Evolutionary conservation across 2,797 vertebrate genomes (phyloP).

Genomic region (Sarcophilus harrisii): DNA sequence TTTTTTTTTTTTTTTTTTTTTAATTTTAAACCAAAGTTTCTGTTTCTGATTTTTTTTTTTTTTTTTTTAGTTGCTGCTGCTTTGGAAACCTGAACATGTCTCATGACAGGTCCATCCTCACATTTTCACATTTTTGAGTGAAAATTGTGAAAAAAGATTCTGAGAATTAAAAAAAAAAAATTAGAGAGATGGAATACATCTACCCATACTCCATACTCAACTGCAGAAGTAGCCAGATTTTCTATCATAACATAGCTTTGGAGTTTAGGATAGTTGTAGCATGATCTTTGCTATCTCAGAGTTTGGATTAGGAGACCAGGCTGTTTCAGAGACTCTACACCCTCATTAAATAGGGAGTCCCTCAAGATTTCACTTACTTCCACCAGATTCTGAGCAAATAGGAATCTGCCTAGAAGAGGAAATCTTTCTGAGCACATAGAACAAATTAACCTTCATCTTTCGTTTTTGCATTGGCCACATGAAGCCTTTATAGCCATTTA

Average conservation of each 20-base stretch:
- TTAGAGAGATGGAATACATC: slow-evolving; percentile 60
- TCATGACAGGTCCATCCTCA: slow-evolving; percentile 54
- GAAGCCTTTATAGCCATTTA: slow-evolving; percentile 54
- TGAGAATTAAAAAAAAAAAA: slow-evolving; percentile 38
- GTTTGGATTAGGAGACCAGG: slow-evolving; percentile 32
- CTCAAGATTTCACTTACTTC: slow-evolving; percentile 25
- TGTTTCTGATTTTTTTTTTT: slow-evolving; percentile 72
- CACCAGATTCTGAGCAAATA: slow-evolving; percentile 67
- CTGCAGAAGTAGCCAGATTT: slow-evolving; percentile 38
- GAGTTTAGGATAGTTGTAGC: slow-evolving; percentile 24
- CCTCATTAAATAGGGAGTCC: neutral
- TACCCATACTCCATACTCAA: slow-evolving; percentile 46
- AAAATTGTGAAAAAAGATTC: slow-evolving; percentile 67
- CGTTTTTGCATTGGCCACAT: neutral
- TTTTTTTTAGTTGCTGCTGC: slow-evolving; percentile 81
- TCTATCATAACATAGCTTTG: slow-evolving; percentile 28
- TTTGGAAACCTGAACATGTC: slow-evolving; percentile 74
- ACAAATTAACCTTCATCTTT: slow-evolving; percentile 54
- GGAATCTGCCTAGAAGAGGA: slow-evolving; percentile 47
- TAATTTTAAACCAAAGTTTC: slow-evolving; percentile 87
- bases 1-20: slow-evolving; percentile 72
- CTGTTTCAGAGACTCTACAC: slow-evolving; percentile 33
- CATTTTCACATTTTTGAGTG: slow-evolving; percentile 22
- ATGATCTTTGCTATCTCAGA: slow-evolving; percentile 27
- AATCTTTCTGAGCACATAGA: slow-evolving; percentile 60